These are phyloP conservation scores for Sciurus niger DNA, from an alignment of 2,113 vertebrate genomes.

Conservation along the genomic window DNA sequence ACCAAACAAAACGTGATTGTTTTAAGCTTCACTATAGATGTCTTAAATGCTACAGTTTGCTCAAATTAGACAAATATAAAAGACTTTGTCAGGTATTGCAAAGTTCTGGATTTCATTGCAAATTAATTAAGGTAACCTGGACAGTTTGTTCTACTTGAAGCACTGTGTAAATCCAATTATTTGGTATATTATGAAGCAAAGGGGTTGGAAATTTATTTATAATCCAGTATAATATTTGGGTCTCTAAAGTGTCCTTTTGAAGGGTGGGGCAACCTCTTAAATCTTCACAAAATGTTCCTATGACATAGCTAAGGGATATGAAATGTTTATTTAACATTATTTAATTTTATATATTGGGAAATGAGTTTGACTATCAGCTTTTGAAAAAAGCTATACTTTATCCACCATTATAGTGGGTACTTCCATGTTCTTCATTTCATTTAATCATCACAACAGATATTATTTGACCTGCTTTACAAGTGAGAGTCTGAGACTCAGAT, in stretches of 20 bases:
- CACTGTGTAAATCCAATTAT: constrained; percentile 55
- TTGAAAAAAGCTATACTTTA: background rate
- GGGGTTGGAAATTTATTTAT: constrained; percentile 5
- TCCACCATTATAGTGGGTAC: background rate
- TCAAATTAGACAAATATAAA: constrained; percentile 21
- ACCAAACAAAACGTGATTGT: constrained; percentile 23
- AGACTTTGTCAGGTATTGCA: constrained; percentile 10
- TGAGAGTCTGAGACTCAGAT: background rate
- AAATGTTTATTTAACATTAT: background rate
- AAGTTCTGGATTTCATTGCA: constrained; percentile 56
- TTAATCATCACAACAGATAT: background rate
- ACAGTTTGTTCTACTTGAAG: background rate
- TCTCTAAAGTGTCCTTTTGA: constrained; percentile 38
- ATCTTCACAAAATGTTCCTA: constrained; percentile 26
- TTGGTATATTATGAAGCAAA: constrained; percentile 62
- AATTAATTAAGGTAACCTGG: constrained; percentile 62
- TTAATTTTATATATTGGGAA: constrained; percentile 32
- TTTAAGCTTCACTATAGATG: constrained; percentile 26
- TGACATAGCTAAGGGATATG: background rate
- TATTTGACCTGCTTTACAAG: constrained; percentile 29
- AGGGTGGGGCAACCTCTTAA: constrained; percentile 49
- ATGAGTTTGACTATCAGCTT: background rate
- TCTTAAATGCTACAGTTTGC: constrained; percentile 34
- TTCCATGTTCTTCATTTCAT: background rate
- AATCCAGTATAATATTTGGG: constrained; percentile 6